A percentile compares a stretch with the other conserved stretches of the same genome.
These are phyloP conservation scores for Meriones unguiculatus DNA, from an alignment of 2,113 vertebrate species.

Conservation along the genomic window DNA sequence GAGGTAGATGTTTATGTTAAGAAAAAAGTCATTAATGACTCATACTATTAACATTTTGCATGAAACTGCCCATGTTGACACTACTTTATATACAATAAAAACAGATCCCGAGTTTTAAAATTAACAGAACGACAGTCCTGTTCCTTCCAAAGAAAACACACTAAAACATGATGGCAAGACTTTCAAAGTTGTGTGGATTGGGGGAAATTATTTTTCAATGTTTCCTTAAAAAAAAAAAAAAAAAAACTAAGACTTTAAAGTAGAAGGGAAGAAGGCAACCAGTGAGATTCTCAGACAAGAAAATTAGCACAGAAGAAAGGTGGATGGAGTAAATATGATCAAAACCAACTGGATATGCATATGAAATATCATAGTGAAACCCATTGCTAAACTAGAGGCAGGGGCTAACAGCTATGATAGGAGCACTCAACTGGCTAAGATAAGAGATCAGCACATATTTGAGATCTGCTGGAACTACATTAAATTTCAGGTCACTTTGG, in stretches of 20 bases:
- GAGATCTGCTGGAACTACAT: not conserved
- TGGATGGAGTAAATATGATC: not conserved
- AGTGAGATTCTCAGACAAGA: not conserved
- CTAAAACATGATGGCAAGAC: not conserved
- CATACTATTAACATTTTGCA: not conserved
- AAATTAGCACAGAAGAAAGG: not conserved
- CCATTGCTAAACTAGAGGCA: not conserved
- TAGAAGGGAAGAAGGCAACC: not conserved
- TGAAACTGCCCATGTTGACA: not conserved
- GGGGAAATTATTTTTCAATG: slow-evolving; percentile 18
- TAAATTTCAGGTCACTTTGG: not conserved
- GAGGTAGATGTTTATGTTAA: not conserved
- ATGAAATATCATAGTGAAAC: not conserved
- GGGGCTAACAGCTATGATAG: not conserved
- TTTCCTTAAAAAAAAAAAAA: not conserved
- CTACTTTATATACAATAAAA: not conserved
- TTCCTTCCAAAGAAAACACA: not conserved
- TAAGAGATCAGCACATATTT: not conserved
- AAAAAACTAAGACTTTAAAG: not conserved
- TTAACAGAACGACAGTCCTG: not conserved
- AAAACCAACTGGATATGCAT: not conserved
- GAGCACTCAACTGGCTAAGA: not conserved
- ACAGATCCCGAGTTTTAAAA: not conserved
- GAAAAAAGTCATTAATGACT: not conserved
- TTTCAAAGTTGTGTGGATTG: not conserved